These are phyloP conservation scores for Morpho deidamia DNA, from an alignment of 2,888 invertebrate species.

Conservation along the genomic window DNA sequence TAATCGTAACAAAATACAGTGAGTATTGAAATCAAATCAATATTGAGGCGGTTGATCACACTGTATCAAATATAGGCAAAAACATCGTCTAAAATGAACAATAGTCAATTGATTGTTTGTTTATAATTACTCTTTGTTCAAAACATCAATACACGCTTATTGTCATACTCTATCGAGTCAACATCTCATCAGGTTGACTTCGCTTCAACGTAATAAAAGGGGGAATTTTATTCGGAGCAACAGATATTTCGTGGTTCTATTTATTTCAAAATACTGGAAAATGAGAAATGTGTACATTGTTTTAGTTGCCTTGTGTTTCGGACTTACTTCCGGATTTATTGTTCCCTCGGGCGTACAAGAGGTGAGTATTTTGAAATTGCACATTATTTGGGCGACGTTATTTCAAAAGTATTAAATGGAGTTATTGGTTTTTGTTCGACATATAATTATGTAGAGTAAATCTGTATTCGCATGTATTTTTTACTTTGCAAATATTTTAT, in stretches of 20 bases:
- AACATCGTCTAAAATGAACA: neutral
- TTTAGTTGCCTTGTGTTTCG: constrained; percentile 47
- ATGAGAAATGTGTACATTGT: constrained; percentile 48
- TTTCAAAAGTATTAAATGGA: neutral
- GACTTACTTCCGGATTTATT: constrained; percentile 43
- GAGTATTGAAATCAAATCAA: too few relatives aligned
- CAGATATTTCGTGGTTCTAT: constrained; percentile 20
- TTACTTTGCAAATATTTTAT: too few relatives aligned
- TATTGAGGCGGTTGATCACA: too few relatives aligned
- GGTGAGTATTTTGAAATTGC: constrained; percentile 41
- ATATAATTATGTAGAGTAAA: neutral
- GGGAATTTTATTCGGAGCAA: constrained; percentile 16
- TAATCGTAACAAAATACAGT: too few relatives aligned
- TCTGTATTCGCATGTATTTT: too few relatives aligned
- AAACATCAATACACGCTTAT: constrained; percentile 9
- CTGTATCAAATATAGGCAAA: neutral
- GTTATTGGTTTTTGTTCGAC: neutral
- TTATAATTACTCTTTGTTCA: constrained; percentile 8
- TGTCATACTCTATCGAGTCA: constrained; percentile 1
- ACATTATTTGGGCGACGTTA: constrained; percentile 20
- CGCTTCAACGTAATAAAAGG: constrained; percentile 11
- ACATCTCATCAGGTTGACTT: constrained; percentile 8
- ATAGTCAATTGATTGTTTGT: neutral
- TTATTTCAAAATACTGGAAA: constrained; percentile 32
- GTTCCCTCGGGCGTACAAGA: constrained; percentile 37